phyloP scores from a whole-genome alignment of 2,113 vertebrate genomes.

The Salvelinus fontinalis region DNA sequence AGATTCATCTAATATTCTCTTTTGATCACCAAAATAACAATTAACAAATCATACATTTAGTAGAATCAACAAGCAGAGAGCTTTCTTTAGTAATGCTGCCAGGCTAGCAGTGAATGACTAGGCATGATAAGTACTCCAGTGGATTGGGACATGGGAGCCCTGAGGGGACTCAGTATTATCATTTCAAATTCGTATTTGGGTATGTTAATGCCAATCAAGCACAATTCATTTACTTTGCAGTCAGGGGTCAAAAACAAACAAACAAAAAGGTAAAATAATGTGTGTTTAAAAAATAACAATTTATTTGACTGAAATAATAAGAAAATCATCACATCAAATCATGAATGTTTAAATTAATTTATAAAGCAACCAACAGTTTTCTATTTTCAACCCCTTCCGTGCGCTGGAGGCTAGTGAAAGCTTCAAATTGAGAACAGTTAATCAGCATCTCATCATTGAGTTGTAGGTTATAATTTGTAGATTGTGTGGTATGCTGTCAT shows the following conservation, averaged over 20 bases:
- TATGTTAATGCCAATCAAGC: slow-evolving; percentile 71
- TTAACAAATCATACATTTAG: slow-evolving; percentile 61
- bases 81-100: slow-evolving; percentile 56
- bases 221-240: slow-evolving; percentile 54
- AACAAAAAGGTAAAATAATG: slow-evolving; percentile 28
- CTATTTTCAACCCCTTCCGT: background rate
- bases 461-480: no score
- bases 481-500: no score
- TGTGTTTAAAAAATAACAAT: background rate
- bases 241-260: slow-evolving; percentile 47
- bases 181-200: slow-evolving; percentile 69
- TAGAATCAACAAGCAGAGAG: slow-evolving; percentile 49
- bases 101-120: slow-evolving; percentile 53
- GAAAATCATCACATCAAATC: background rate
- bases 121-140: slow-evolving; percentile 67
- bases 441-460: no score
- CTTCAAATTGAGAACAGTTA: no score
- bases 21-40: slow-evolving; percentile 37
- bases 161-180: slow-evolving; percentile 57
- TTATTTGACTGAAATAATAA: background rate
- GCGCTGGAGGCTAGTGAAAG: no score
- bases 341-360: background rate
- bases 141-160: slow-evolving; percentile 62
- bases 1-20: slow-evolving; percentile 4
- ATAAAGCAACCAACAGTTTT: background rate